A percentile compares a stretch with the other conserved stretches of the same genome.
phyloP scores from a whole-genome alignment of 1,140 invertebrate species.

The Drosophila gunungcola region DNA sequence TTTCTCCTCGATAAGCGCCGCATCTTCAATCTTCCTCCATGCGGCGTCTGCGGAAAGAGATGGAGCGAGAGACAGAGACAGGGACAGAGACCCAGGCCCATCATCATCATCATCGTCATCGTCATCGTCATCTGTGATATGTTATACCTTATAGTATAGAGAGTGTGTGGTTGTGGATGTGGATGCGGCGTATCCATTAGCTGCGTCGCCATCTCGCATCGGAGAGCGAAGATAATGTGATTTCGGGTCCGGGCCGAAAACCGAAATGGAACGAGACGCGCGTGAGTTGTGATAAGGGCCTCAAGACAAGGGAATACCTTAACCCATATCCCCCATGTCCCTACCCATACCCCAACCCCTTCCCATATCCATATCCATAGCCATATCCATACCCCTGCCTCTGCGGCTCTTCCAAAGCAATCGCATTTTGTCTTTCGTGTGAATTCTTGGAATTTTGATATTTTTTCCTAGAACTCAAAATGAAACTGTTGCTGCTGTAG shows the following conservation, averaged over 20 bases:
- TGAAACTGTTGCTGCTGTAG: conserved; percentile 19
- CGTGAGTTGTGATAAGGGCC: conserved; percentile 75
- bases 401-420: conserved; percentile 41
- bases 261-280: conserved; percentile 78
- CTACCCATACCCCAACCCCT: background rate
- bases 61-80: background rate
- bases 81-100: conserved; percentile 27
- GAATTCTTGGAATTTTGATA: conserved; percentile 83
- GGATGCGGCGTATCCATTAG: conserved; percentile 73
- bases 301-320: conserved; percentile 82
- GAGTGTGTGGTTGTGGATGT: conserved; percentile 1
- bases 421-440: conserved; percentile 80
- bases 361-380: background rate
- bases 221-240: conserved; percentile 70
- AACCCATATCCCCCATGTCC: conserved; percentile 30
- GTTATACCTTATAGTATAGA: conserved; percentile 34
- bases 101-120: conserved; percentile 69
- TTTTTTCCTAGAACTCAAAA: conserved; percentile 79
- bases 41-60: conserved; percentile 58
- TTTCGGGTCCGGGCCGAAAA: conserved; percentile 62
- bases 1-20: conserved; percentile 77
- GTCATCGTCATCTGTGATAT: conserved; percentile 75
- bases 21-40: conserved; percentile 82
- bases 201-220: conserved; percentile 64
- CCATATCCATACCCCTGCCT: background rate